phyloP scores from a whole-genome alignment of 2,113 vertebrate genomes.

The Spea multiplicata region DNA sequence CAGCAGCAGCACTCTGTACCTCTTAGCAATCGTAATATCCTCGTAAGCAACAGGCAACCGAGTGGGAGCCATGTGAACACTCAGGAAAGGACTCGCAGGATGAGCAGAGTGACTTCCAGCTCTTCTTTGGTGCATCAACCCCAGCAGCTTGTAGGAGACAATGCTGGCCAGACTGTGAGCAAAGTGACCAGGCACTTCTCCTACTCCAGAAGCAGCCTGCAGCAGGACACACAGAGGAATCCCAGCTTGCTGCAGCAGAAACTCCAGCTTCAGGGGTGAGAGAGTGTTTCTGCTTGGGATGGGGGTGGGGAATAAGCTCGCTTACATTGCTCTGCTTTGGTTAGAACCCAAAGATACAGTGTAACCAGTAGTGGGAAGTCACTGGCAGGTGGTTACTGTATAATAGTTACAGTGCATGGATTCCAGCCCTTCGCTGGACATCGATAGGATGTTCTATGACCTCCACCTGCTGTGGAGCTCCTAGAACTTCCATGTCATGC shows the following conservation, averaged over 20 bases:
- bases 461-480: background rate
- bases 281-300: background rate
- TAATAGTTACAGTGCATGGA: background rate
- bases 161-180: slow-evolving; percentile 56
- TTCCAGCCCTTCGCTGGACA: too few relatives aligned
- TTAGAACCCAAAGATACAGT: slow-evolving; percentile 19
- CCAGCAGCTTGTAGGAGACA: slow-evolving; percentile 37
- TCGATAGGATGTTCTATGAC: too few relatives aligned
- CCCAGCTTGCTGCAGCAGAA: slow-evolving; percentile 62
- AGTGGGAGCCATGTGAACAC: slow-evolving; percentile 44
- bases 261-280: slow-evolving; percentile 68
- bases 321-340: slow-evolving; percentile 11
- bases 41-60: slow-evolving; percentile 34
- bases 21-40: slow-evolving; percentile 61
- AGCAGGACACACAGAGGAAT: slow-evolving; percentile 54
- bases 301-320: too few relatives aligned
- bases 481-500: too few relatives aligned
- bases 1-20: slow-evolving; percentile 58
- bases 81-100: slow-evolving; percentile 80
- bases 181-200: slow-evolving; percentile 60
- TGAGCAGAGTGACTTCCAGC: slow-evolving; percentile 61
- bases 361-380: background rate
- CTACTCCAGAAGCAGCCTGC: slow-evolving; percentile 49
- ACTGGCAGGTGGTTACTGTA: background rate
- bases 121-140: slow-evolving; percentile 58